phyloP scores from a whole-genome alignment of 2,113 vertebrate genomes.

The Phaetusa simplex region DNA sequence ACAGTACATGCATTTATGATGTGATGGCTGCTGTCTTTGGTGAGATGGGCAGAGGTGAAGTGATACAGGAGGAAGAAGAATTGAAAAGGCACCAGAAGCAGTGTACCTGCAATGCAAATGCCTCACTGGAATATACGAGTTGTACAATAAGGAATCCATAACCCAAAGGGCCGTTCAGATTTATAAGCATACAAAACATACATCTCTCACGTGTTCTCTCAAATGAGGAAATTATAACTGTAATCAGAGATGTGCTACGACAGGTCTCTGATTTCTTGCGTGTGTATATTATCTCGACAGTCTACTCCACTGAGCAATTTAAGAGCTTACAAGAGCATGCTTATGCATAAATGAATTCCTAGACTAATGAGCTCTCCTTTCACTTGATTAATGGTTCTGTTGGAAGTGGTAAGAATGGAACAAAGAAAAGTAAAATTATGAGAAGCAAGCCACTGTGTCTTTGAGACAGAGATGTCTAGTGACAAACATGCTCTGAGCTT shows the following conservation, averaged over 20 bases:
- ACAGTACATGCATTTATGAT: background rate
- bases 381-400: background rate
- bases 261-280: background rate
- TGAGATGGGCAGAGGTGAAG: background rate
- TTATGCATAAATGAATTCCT: background rate
- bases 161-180: background rate
- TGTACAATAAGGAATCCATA: background rate
- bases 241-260: background rate
- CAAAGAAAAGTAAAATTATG: background rate
- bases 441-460: background rate
- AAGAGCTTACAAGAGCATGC: background rate
- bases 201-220: background rate
- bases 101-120: background rate
- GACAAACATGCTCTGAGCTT: background rate
- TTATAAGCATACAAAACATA: background rate
- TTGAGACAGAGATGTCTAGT: background rate
- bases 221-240: background rate
- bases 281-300: background rate
- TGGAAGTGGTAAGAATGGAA: background rate
- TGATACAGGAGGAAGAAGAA: background rate
- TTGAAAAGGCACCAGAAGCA: background rate
- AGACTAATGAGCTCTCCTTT: background rate
- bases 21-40: background rate
- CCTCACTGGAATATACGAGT: background rate
- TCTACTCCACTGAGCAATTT: background rate